Evolutionary conservation across 2,888 invertebrate genomes (phyloP), one percentile per base, ranked within the genome.

Genomic region (Coleophora flavipennella): DNA sequence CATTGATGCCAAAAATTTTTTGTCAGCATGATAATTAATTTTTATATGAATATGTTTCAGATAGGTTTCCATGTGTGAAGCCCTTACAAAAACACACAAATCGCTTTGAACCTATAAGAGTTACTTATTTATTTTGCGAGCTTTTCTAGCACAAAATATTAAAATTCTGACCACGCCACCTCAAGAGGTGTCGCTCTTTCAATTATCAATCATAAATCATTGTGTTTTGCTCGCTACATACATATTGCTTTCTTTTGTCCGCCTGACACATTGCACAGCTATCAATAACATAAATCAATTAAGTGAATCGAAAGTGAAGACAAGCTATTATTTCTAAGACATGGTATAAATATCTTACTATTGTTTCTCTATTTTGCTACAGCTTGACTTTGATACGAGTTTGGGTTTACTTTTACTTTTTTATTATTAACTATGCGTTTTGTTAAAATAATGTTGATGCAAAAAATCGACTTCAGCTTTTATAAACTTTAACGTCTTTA

Each of bases 271-370:
- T 57, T 48, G 52, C 43, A 41, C 39, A 47, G 42, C 56, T 66
- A 74, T 76, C 76, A 58, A 44, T n/a, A 50, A 66, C 71, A 68
- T 62, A 65, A 74, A 80, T 78, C 79, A 75, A 77, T 78, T 78
- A 69, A 66, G 46, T 48, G 58, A 75, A 79, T 63, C 54, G 75
- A 78, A 76, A 79, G 74, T 57, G 65, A 65, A 13, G 36, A 39
- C 42, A 36, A 3, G 34, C 27, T 53, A 49, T 46, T 20, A 20
- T 20, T 20, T 20, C 20, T 20, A 4, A 20, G 20, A 20, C 43
- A 45, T 40, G 50, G 57, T 51, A 50, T 55, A 54, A 48, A 51
- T 50, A 49, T 58, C 53, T 38, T 28, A 40, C 36, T 35, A 32
- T 40, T 32, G 32, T 35, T 28, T 33, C 11, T 13, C 11, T 8